Base-by-base conservation (phyloP, 2,113 vertebrate genomes). In the Danionella cerebrum region DNA sequence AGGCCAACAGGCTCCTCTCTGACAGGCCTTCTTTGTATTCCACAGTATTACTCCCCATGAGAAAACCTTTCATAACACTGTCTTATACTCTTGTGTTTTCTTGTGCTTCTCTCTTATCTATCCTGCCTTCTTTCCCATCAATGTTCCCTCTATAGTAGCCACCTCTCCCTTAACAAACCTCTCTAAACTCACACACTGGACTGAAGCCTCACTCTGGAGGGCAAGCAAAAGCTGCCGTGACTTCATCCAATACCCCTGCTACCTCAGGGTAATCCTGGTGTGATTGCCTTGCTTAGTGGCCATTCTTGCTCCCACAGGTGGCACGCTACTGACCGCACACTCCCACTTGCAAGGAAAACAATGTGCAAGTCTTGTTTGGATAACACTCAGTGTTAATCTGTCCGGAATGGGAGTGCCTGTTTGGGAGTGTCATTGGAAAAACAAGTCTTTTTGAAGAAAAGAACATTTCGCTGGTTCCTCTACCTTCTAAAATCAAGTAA, bases 351-450 rank as follows among this genome's bases (percentile, higher is more conserved):
- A 48, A 44, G 44, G 19, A 48, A 36, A 69, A n/a, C 53, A 60
- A 44, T 45, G 22, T 18, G 38, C 72, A 14, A 38, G 45, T 18
- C 47, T 50, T 75, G 67, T 73, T 75, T 78, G 60, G 44, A 54
- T 67, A 64, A 45, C 47, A 53, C 53, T 72, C 45, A 67, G 35
- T 38, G 59, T 54, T 66, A 68, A 51, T 69, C 60, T 69, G 50
- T 48, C 64, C 62, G 52, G 70, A 64, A 72, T 64, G 55, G 62
- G 67, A 50, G 48, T 38, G 38, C 48, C 50, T 44, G 62, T 27
- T 54, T 16, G 22, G 38, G 44, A 48, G 54, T 70, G 72, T 66
- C 67, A 44, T n/a, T 74, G 33, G 39, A 67, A 70, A 53, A 74
- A 60, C 68, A 65, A 52, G 16, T 70, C 22, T 11, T 13, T 67